A percentile compares a stretch with the other conserved stretches of the same genome.
Evolutionary conservation across 2,113 vertebrate genomes (phyloP).

Genomic region (Tragelaphus buxtoni): DNA sequence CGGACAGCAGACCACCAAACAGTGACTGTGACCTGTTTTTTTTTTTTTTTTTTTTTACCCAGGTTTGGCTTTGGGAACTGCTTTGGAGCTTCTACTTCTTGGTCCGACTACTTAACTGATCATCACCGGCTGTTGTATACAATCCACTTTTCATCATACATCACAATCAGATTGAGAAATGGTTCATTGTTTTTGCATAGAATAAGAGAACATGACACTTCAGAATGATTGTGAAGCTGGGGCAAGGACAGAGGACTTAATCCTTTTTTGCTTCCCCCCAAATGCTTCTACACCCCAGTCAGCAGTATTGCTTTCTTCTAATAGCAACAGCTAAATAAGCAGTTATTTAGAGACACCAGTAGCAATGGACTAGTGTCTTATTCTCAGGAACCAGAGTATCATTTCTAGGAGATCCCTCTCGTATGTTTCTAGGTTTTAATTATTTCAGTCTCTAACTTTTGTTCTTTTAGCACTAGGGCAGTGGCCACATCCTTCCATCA

Average conservation of each 20-base stretch:
- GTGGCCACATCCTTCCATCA: neutral
- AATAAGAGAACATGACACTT: neutral
- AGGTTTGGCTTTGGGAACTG: neutral
- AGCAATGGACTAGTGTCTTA: neutral
- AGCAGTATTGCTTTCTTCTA: neutral
- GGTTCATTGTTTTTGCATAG: neutral
- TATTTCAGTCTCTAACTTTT: neutral
- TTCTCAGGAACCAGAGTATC: neutral
- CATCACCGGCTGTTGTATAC: rapidly evolving
- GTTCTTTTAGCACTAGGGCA: neutral
- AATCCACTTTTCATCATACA: neutral
- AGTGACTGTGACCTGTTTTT: neutral
- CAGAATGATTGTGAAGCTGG: neutral
- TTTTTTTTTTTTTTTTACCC: neutral
- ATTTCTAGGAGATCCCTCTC: neutral
- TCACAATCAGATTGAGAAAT: neutral
- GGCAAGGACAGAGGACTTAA: neutral
- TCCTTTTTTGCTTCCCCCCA: neutral
- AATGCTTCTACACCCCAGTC: neutral
- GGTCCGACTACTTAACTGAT: neutral
- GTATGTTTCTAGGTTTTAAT: neutral
- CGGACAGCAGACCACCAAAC: neutral
- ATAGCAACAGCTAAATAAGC: neutral
- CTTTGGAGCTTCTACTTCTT: neutral
- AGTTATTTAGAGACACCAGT: neutral